A percentile compares a stretch with the other conserved stretches of the same genome.
Evolutionary conservation across 2,797 vertebrate genomes (phyloP).

Genomic region (Microctenopoma stevenorrisi): DNA sequence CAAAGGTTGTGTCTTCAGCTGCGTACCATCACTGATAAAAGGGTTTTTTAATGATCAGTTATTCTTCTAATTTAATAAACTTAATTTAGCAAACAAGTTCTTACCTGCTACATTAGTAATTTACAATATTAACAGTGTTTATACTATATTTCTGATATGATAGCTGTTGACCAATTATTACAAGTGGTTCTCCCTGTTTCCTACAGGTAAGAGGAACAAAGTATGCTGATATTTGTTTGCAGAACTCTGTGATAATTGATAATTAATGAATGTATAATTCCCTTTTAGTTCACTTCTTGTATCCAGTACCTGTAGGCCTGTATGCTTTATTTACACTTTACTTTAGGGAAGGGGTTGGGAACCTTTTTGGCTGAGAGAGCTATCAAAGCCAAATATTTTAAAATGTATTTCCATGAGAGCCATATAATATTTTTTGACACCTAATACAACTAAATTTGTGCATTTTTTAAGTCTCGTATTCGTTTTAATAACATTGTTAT

Average conservation of each 20-base stretch:
- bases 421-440: constrained; percentile 14
- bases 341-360: constrained; percentile 6
- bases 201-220: constrained; percentile 40
- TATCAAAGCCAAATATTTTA: background rate
- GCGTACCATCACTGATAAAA: too few species aligned
- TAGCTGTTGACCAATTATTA: background rate
- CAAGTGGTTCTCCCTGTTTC: constrained; percentile 23
- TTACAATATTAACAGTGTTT: too few species aligned
- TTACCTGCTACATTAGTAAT: too few species aligned
- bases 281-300: constrained; percentile 1
- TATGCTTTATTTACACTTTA: background rate
- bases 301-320: background rate
- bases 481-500: background rate
- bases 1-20: too few species aligned
- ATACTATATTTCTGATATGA: too few species aligned
- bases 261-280: background rate
- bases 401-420: constrained; percentile 15
- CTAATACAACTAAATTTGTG: constrained; percentile 19
- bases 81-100: too few species aligned
- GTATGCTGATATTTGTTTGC: constrained; percentile 30
- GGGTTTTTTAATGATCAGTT: too few species aligned
- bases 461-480: constrained; percentile 4
- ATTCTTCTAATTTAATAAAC: too few species aligned
- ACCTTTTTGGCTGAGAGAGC: constrained; percentile 15
- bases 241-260: background rate